phyloP scores from a whole-genome alignment of 2,888 invertebrate species.

The Andrena haemorrhoa region DNA sequence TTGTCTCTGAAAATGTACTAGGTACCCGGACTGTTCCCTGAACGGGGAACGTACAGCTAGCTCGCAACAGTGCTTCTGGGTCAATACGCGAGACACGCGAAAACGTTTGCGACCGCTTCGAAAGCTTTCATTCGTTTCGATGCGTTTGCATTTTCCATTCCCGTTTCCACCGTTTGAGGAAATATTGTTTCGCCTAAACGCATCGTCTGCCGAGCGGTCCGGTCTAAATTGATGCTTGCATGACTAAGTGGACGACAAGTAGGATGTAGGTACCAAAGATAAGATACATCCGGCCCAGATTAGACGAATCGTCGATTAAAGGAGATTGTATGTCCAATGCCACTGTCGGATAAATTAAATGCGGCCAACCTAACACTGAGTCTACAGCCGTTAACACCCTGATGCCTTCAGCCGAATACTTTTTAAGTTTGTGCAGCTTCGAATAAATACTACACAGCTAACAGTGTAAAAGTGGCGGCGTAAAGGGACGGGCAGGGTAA shows the following conservation, averaged over 20 bases:
- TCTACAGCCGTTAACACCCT: slow-evolving; percentile 13
- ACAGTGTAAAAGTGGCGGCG: background rate
- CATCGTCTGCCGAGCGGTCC: background rate
- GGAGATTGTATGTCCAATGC: background rate
- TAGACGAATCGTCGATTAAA: slow-evolving; percentile 23
- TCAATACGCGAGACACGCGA: no score
- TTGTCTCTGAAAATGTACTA: slow-evolving; percentile 13
- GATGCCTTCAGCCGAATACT: no score
- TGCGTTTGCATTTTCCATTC: background rate
- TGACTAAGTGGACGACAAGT: background rate
- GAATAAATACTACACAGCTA: background rate
- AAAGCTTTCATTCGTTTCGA: background rate
- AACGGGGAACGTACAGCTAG: background rate
- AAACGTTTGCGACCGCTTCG: background rate
- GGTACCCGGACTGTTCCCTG: background rate
- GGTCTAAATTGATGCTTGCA: background rate
- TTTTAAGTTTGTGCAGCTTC: no score
- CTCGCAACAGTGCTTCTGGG: no score
- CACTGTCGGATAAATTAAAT: background rate
- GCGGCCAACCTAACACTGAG: background rate
- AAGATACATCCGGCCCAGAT: background rate
- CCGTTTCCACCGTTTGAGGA: background rate
- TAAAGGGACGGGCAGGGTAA: background rate
- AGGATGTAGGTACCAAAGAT: no score
- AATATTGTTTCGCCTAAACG: background rate